Percentiles rank a stretch among this genome's conserved stretches.
Evolutionary conservation across 2,113 vertebrate genomes (phyloP).

Genomic region (Saccopteryx leptura): DNA sequence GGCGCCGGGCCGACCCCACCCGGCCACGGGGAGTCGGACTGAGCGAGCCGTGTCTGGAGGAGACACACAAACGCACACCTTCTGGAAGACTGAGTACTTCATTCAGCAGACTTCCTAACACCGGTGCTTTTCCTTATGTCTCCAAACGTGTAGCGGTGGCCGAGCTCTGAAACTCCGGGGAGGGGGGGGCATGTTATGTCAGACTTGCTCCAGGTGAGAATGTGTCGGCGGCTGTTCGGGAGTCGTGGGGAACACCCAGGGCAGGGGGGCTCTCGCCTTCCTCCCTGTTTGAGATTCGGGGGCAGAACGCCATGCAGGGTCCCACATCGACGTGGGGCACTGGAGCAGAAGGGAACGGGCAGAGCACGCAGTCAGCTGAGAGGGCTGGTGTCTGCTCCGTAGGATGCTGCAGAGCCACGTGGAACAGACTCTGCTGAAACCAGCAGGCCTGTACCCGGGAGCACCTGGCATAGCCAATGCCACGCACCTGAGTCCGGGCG

Average conservation of each 20-base stretch:
- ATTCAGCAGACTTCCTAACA: not conserved
- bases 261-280: not conserved
- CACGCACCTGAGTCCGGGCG: not conserved
- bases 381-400: too few relatives aligned
- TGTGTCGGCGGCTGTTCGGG: not conserved
- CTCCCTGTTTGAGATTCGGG: not conserved
- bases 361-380: rapidly evolving
- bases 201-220: not conserved
- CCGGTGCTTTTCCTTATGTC: not conserved
- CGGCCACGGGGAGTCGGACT: not conserved
- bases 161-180: not conserved
- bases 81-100: not conserved
- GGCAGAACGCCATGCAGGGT: not conserved
- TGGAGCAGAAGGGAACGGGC: not conserved
- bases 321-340: not conserved
- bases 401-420: not conserved
- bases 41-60: not conserved
- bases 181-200: not conserved
- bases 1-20: too few relatives aligned
- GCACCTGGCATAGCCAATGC: not conserved
- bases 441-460: not conserved
- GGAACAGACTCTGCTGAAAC: not conserved
- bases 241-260: not conserved
- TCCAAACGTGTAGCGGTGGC: not conserved
- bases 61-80: not conserved